Base-by-base conservation (phyloP, 2,888 invertebrate species). In the Lepeophtheirus nordmannii region DNA sequence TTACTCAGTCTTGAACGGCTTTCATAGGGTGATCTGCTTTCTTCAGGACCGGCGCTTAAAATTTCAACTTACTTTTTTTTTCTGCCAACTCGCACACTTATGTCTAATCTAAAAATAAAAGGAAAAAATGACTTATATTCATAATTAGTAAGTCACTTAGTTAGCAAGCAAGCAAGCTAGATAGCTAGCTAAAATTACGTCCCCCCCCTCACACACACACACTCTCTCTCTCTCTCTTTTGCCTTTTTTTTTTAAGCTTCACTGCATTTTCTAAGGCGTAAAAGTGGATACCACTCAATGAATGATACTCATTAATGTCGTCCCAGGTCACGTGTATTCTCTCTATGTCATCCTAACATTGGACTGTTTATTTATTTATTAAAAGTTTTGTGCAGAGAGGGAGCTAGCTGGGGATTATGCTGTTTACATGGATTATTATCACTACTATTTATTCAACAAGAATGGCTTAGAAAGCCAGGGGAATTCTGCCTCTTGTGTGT, bases 361-460 rank as follows among this genome's bases (percentile, higher is more conserved):
- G 30, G 30, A 30, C 30, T 30, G 30, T 30, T 30, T 30, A 30
- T 30, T 30, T 30, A 30, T 30, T 30, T 14, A 2, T 46, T 46
- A 5, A 46, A 46, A 46, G 53, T 46, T 46, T 46, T 46, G 53
- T 17, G 53, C n/a, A 14, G 53, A 46, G 53, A 46, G 53, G 53
- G 53, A 46, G 53, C 53, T 46, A 30, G 30, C 3, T 2, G 2
- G 3, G 30, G 7, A 30, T 30, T 2, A 30, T 30, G 30, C 30
- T 30, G 30, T 30, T 30, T 30, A 5, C 30, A 30, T 7, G 30
- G 30, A 30, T 30, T 30, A 30, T 30, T 30, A 30, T 30, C 3
- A 30, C 30, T 30, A 30, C 7, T 30, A 30, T 30, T 30, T 30
- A 5, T 30, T 30, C 30, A 5, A 30, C 30, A 30, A 30, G n/a